Evolutionary conservation across 2,888 invertebrate genomes (phyloP).

Genomic region (Alloscopus bannaensis): DNA sequence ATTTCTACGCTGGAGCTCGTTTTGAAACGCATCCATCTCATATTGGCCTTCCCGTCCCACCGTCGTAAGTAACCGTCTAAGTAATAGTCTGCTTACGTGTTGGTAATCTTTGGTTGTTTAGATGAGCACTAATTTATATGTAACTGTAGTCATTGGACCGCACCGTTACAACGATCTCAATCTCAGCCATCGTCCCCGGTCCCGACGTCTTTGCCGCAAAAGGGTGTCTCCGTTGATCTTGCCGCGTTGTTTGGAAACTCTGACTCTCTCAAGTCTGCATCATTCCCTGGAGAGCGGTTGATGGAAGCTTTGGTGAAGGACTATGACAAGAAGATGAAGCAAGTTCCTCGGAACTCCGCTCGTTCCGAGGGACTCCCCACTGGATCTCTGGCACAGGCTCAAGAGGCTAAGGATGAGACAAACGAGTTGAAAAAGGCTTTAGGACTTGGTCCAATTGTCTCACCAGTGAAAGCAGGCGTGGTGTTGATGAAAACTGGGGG

Average conservation of each 20-base stretch:
- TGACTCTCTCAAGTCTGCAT: conserved; percentile 52
- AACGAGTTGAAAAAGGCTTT: conserved; percentile 60
- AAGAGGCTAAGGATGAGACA: conserved; percentile 45
- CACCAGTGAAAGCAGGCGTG: conserved; percentile 26
- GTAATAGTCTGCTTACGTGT: no score
- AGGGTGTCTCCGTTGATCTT: conserved; percentile 63
- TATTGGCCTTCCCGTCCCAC: conserved; percentile 69
- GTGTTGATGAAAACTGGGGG: conserved; percentile 15
- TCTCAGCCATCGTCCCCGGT: conserved; percentile 67
- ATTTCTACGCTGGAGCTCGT: conserved; percentile 72
- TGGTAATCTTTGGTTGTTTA: no score
- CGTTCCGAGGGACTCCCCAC: conserved; percentile 23
- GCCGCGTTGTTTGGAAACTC: conserved; percentile 63
- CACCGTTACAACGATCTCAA: conserved; percentile 68
- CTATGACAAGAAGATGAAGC: conserved; percentile 37
- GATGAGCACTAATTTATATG: no score
- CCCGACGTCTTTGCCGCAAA: conserved; percentile 52
- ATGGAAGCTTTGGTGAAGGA: conserved; percentile 56
- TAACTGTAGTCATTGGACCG: conserved; percentile 71
- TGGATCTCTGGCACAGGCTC: conserved; percentile 55
- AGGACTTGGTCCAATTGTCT: conserved; percentile 32
- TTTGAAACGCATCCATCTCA: conserved; percentile 70
- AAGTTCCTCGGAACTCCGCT: conserved; percentile 32
- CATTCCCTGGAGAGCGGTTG: conserved; percentile 61
- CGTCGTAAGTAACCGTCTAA: no score